Conservation (phyloP, 2,888 invertebrate genomes). For the Drosophila sordidula region DNA sequence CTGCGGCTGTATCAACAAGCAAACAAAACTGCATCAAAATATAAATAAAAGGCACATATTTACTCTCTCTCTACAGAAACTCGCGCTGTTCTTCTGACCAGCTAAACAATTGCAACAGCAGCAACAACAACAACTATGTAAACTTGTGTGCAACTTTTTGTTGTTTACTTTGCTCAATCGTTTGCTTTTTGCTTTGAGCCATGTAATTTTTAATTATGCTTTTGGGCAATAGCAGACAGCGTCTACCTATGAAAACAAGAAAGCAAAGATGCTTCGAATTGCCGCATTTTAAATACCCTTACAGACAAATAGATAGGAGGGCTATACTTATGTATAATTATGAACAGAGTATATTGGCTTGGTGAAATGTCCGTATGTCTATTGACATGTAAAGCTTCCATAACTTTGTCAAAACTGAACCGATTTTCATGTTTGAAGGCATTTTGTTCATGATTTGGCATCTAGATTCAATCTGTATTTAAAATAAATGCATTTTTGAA, state of each 20-base stretch:
- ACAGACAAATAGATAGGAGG: not conserved
- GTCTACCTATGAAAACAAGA: slow-evolving; percentile 6
- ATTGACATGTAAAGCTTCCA: no score
- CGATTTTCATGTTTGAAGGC: no score
- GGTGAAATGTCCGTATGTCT: no score
- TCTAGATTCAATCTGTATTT: no score
- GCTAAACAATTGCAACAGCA: slow-evolving; percentile 17
- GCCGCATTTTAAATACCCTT: not conserved
- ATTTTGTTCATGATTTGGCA: no score
- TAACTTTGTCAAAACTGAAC: no score
- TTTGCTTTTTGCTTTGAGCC: slow-evolving; percentile 40
- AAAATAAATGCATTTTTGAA: no score
- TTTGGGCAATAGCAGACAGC: slow-evolving; percentile 49
- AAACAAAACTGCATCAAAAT: slow-evolving; percentile 43
- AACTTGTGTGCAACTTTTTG: slow-evolving; percentile 34
- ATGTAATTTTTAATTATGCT: slow-evolving; percentile 66
- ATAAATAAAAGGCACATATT: slow-evolving; percentile 12
- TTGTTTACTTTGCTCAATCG: slow-evolving; percentile 36
- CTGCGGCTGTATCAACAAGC: slow-evolving; percentile 48
- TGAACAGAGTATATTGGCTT: no score
- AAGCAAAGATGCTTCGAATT: no score
- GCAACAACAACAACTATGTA: slow-evolving; percentile 24
- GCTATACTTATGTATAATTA: no score
- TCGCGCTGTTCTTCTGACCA: slow-evolving; percentile 17
- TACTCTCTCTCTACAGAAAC: slow-evolving; percentile 3